These are phyloP conservation scores for Thalpophila matura DNA, from an alignment of 2,888 invertebrate genomes.

Conservation along the genomic window DNA sequence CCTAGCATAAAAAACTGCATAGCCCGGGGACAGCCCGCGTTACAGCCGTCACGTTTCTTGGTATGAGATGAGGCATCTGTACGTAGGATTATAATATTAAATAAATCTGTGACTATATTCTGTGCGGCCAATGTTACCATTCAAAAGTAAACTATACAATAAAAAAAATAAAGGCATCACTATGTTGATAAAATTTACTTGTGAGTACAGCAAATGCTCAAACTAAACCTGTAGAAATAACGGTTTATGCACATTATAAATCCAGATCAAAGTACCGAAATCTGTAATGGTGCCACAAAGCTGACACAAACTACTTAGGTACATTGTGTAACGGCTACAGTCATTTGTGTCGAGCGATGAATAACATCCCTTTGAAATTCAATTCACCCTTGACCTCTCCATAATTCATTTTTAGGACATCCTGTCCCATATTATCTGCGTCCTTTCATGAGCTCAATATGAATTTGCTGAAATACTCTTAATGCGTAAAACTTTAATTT, in stretches of 20 bases:
- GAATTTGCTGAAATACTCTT: constrained; percentile 10
- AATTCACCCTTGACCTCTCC: constrained; percentile 35
- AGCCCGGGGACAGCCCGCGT: no score
- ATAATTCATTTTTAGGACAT: constrained; percentile 29
- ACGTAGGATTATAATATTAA: no score
- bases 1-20: no score
- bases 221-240: background rate
- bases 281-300: constrained; percentile 8
- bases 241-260: constrained; percentile 12
- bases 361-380: constrained; percentile 29
- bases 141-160: no score
- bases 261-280: background rate
- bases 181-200: no score
- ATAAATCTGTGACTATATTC: no score
- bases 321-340: constrained; percentile 20
- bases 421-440: background rate
- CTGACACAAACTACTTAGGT: constrained; percentile 25
- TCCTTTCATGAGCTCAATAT: constrained; percentile 5
- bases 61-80: no score
- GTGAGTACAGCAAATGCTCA: background rate
- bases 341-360: constrained; percentile 21
- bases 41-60: no score
- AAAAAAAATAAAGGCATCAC: no score
- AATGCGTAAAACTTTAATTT: no score
- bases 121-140: no score